Base-by-base conservation (phyloP, 2,797 vertebrate genomes). In the Spea hammondii region DNA sequence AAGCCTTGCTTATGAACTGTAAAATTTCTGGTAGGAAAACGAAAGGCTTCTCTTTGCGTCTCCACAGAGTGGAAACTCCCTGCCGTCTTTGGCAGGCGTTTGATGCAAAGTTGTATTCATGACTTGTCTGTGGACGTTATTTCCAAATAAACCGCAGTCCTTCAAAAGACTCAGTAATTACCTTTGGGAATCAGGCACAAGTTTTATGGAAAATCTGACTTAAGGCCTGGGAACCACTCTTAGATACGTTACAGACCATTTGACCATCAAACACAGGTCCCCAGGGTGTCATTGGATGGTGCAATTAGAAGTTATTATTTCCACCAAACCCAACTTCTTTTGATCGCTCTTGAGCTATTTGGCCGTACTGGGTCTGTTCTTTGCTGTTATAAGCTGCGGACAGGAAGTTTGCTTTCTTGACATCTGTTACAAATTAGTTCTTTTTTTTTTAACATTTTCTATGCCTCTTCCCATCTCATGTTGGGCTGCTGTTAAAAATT, bases 281-380 rank as follows among this genome's bases (percentile, higher is more conserved):
- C 80, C 50, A 2, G 80, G 70, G 80, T 82, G 80, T 82, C 75
- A 77, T 82, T 82, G 70, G 50, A 78, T 55, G 80, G 80, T 82
- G 80, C 80, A 82, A 82, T 82, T 82, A 82, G 70, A 82, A 77
- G 75, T 82, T 82, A 82, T 82, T 82, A 82, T 82, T 77, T 82
- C 57, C 70, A 64, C 80, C 71, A 77, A 82, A 82, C 75, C 75
- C 70, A 74, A 77, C 77, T 82, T 75, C 75, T 73, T 82, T 82
- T 82, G 79, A 81, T 77, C 55, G 79, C 68, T 77, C 49, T 65
- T 77, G 75, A 73, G 75, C 72, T 77, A 65, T 77, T 82, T 77
- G 75, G 79, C 75, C 47, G 59, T 60, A 65, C 65, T n/a, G 70
- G 70, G 62, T 78, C 80, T 82, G 65, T 77, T 74, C 59, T 69